Conservation (phyloP, 2,888 invertebrate species). For the Hydriomena furcata region DNA sequence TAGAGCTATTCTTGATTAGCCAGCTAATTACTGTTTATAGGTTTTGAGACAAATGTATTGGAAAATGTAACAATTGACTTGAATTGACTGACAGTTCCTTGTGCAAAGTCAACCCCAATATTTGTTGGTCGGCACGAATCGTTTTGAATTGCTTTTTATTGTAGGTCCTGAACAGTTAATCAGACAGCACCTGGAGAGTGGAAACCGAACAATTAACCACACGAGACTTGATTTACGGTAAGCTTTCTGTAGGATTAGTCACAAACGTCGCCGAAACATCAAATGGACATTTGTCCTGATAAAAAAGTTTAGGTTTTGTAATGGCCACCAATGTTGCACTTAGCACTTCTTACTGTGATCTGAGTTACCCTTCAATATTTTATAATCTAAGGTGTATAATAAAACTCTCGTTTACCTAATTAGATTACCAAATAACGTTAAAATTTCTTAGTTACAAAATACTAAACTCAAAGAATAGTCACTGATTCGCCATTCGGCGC, state of each 20-base stretch:
- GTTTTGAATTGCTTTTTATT: constrained; percentile 60
- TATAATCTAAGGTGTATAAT: constrained; percentile 50
- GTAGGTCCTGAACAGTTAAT: constrained; percentile 49
- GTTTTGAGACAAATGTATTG: constrained; percentile 55
- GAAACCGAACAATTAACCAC: constrained; percentile 53
- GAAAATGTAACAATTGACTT: constrained; percentile 76
- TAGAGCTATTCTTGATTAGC: constrained; percentile 34
- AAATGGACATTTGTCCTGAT: constrained; percentile 82
- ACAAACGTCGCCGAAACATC: constrained; percentile 83
- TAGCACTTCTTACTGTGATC: constrained; percentile 64
- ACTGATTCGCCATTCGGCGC: constrained; percentile 83
- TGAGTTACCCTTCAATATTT: constrained; percentile 47
- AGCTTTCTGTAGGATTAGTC: constrained; percentile 71
- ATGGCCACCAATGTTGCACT: constrained; percentile 83
- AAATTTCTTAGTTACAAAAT: constrained; percentile 81
- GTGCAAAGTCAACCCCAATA: constrained; percentile 77
- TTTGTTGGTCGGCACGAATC: constrained; percentile 70
- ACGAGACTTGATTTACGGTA: constrained; percentile 61
- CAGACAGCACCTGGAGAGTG: constrained; percentile 55
- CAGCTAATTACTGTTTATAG: constrained; percentile 35
- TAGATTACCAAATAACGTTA: constrained; percentile 76
- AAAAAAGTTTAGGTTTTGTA: constrained; percentile 83
- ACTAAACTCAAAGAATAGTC: constrained; percentile 80
- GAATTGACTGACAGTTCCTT: constrained; percentile 80
- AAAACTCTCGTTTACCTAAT: constrained; percentile 64